Conservation (phyloP, 2,888 invertebrate genomes). For the Perizoma flavofasciatum region DNA sequence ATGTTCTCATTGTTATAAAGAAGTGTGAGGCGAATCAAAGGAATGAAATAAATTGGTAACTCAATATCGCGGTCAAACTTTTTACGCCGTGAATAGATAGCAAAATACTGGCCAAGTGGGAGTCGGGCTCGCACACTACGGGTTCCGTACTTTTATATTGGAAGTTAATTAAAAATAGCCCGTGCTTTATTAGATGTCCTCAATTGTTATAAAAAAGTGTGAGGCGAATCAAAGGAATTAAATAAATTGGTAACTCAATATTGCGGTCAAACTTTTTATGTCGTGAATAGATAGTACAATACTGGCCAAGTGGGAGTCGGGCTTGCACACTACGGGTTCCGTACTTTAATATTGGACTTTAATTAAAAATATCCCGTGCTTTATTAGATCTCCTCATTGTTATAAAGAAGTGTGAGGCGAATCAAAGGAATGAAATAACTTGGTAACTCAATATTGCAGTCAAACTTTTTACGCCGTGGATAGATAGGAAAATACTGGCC, state of each 20-base stretch:
- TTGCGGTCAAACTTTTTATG: slow-evolving; percentile 10
- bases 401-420: slow-evolving; percentile 21
- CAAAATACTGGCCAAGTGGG: no score
- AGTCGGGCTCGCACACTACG: no score
- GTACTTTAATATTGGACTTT: slow-evolving; percentile 36
- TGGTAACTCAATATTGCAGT: slow-evolving; percentile 14
- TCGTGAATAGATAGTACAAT: not conserved
- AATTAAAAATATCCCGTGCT: slow-evolving; percentile 41
- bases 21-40: slow-evolving; percentile 17
- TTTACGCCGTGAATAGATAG: not conserved
- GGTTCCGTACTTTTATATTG: slow-evolving; percentile 25
- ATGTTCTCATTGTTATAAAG: slow-evolving; percentile 35
- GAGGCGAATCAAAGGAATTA: slow-evolving; percentile 15
- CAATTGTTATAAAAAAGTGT: slow-evolving; percentile 32
- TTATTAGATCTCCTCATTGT: slow-evolving; percentile 39
- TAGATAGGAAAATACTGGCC: no score
- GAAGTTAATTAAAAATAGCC: slow-evolving; percentile 41
- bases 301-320: no score
- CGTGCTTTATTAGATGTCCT: slow-evolving; percentile 37
- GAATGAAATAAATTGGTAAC: slow-evolving; percentile 18
- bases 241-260: slow-evolving; percentile 18
- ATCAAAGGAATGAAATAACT: slow-evolving; percentile 18
- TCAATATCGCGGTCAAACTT: slow-evolving; percentile 13
- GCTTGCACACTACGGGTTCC: no score
- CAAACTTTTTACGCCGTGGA: slow-evolving; percentile 3